These are phyloP conservation scores for Pluvialis apricaria DNA, from an alignment of 2,113 vertebrate species.

Conservation along the genomic window DNA sequence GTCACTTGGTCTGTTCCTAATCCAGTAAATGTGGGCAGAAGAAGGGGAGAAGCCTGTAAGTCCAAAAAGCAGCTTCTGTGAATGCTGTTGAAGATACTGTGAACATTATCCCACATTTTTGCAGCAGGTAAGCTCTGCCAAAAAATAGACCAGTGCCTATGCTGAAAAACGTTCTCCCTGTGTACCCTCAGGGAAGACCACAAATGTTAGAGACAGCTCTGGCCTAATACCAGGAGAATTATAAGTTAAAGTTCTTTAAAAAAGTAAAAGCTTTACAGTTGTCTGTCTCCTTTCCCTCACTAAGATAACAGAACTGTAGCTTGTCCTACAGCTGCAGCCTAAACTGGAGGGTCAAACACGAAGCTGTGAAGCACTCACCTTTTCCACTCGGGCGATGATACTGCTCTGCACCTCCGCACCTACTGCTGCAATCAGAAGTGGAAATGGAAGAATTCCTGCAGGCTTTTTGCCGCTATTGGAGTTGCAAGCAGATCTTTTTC, in stretches of 20 bases:
- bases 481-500: constrained; percentile 64
- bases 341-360: background rate
- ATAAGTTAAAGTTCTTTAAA: background rate
- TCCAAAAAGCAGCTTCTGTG: background rate
- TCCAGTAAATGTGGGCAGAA: background rate
- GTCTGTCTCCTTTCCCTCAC: background rate
- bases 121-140: background rate
- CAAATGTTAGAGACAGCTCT: constrained; percentile 19
- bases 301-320: constrained; percentile 18
- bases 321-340: background rate
- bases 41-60: background rate
- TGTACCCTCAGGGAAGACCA: constrained; percentile 12
- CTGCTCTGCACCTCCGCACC: background rate
- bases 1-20: background rate
- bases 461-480: constrained; percentile 24
- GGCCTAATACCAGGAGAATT: constrained; percentile 30
- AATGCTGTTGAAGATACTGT: background rate
- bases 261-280: background rate
- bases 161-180: background rate
- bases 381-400: background rate
- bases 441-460: constrained; percentile 30
- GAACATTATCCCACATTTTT: background rate
- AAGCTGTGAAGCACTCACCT: background rate
- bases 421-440: constrained; percentile 49
- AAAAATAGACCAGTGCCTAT: background rate